phyloP scores from a whole-genome alignment of 1,140 invertebrate species.

The Aplysia californica region DNA sequence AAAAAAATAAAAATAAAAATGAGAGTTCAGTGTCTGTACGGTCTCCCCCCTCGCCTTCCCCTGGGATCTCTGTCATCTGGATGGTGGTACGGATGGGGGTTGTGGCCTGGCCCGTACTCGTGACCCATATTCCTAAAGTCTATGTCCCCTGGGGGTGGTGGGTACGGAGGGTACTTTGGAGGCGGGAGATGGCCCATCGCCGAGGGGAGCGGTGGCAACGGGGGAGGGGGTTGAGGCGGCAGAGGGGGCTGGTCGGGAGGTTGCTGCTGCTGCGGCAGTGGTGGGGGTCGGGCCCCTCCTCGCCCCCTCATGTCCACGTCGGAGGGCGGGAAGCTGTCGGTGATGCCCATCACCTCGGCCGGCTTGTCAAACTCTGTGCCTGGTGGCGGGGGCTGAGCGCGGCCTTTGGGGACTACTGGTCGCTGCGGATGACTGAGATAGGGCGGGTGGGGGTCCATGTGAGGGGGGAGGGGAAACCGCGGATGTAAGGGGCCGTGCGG shows the following conservation, averaged over 20 bases:
- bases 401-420: background rate
- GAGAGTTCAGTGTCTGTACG: too few relatives aligned
- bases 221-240: slow-evolving; percentile 27
- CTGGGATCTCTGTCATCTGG: too few relatives aligned
- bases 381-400: slow-evolving; percentile 29
- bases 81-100: too few relatives aligned
- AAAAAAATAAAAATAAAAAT: too few relatives aligned
- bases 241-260: slow-evolving; percentile 7
- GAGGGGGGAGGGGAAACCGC: background rate
- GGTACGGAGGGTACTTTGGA: too few relatives aligned
- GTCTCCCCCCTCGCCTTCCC: too few relatives aligned
- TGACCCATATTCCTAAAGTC: background rate
- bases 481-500: background rate
- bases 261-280: background rate
- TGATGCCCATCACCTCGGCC: background rate
- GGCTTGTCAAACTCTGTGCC: slow-evolving; percentile 29
- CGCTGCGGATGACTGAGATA: background rate
- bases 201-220: slow-evolving; percentile 13
- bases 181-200: background rate
- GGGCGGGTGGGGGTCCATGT: background rate
- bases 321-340: background rate
- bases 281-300: background rate
- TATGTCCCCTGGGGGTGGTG: background rate
- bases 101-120: background rate
- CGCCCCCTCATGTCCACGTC: background rate